A percentile compares a stretch with the other conserved stretches of the same genome.
phyloP scores from a whole-genome alignment of 2,113 vertebrate genomes.

The Stegastes partitus region DNA sequence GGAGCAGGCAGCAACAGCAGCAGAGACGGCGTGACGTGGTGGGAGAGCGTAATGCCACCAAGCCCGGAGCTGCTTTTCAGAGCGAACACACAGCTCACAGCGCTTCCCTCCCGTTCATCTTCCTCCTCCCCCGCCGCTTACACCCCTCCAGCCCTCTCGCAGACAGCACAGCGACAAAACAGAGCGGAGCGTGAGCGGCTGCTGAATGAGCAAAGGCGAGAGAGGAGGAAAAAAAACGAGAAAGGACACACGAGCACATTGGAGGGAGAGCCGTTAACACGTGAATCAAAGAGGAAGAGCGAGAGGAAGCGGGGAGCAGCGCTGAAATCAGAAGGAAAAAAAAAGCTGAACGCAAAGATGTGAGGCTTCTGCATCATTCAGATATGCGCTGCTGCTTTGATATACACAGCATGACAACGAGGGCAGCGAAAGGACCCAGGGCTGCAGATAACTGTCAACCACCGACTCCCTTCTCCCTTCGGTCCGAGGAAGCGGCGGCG shows the following conservation, averaged over 20 bases:
- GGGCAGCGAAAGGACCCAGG: conserved; percentile 28
- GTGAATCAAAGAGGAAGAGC: conserved; percentile 20
- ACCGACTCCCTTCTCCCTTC: not conserved
- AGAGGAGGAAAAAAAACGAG: not conserved
- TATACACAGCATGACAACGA: conserved; percentile 6
- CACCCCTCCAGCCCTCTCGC: not conserved
- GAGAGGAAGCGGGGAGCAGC: conserved; percentile 4
- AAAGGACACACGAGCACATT: not conserved
- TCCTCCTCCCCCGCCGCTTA: conserved; percentile 50
- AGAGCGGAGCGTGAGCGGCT: not conserved
- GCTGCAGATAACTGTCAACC: conserved; percentile 37
- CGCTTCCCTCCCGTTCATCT: conserved; percentile 25
- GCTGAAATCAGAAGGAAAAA: not conserved
- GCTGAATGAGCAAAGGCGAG: conserved; percentile 33
- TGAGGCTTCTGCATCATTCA: not conserved
- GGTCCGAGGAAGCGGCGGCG: not conserved
- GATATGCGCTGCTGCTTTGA: not conserved
- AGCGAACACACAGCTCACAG: conserved; percentile 36
- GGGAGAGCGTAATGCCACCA: conserved; percentile 49
- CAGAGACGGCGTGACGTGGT: conserved; percentile 68
- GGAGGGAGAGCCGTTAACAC: not conserved
- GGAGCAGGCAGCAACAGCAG: conserved; percentile 71
- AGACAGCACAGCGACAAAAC: conserved; percentile 12
- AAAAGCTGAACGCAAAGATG: not conserved
- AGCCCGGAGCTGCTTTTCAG: conserved; percentile 60